Evolutionary conservation across 1,140 invertebrate species (phyloP).

Genomic region (Ostrea denselamellosa): DNA sequence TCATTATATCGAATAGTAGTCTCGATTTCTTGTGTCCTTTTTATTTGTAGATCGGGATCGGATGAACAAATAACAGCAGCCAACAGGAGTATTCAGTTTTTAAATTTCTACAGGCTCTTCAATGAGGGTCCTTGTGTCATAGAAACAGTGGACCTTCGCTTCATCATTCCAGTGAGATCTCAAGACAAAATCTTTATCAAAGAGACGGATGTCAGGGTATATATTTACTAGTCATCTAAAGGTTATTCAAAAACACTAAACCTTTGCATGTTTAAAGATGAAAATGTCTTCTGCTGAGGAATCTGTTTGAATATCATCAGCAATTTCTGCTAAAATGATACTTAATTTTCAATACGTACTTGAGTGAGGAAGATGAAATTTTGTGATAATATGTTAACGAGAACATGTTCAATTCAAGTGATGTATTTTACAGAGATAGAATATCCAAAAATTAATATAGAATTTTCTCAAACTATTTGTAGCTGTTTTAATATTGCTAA

Average conservation of each 20-base stretch:
- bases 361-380: too few relatives aligned
- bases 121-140: conserved; percentile 1
- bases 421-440: too few relatives aligned
- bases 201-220: background rate
- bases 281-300: background rate
- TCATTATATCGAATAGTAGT: too few relatives aligned
- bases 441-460: too few relatives aligned
- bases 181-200: background rate
- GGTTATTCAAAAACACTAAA: background rate
- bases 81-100: background rate
- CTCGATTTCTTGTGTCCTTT: background rate
- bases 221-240: background rate
- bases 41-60: background rate
- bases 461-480: too few relatives aligned
- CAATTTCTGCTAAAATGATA: too few relatives aligned
- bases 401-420: too few relatives aligned
- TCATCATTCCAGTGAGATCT: background rate
- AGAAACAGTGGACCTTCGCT: background rate
- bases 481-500: too few relatives aligned
- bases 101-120: background rate
- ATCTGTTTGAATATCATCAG: too few relatives aligned
- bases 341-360: too few relatives aligned
- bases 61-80: background rate
- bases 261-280: background rate
- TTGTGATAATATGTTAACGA: too few relatives aligned